A percentile compares a stretch with the other conserved stretches of the same genome.
Evolutionary conservation across 2,113 vertebrate genomes (phyloP).

Genomic region (Dinomys branickii): DNA sequence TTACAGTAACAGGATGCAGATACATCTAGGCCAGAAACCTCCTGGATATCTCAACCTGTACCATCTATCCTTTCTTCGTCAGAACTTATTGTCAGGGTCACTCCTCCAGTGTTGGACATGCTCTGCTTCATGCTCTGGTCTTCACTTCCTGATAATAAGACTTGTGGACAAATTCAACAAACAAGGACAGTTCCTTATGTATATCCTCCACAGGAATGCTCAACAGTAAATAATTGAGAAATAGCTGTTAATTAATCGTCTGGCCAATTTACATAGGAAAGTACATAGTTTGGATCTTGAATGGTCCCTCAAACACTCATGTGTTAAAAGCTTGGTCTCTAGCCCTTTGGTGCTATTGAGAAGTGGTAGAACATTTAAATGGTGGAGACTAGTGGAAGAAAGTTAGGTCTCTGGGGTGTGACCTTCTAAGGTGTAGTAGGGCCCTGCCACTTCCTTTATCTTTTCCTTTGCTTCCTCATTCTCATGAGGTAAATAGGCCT

Average conservation of each 20-base stretch:
- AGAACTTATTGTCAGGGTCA: neutral
- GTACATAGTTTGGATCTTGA: neutral
- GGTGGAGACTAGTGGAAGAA: neutral
- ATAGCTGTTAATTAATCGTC: neutral
- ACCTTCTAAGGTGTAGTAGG: neutral
- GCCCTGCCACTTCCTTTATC: neutral
- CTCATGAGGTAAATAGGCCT: neutral
- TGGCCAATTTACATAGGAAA: neutral
- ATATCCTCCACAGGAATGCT: neutral
- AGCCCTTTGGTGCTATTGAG: neutral
- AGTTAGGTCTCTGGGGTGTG: neutral
- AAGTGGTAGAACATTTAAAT: neutral
- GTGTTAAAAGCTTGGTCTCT: neutral
- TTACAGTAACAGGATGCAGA: neutral
- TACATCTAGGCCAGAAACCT: neutral
- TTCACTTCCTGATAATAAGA: neutral
- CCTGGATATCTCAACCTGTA: neutral
- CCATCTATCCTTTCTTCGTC: neutral
- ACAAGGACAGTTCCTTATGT: neutral
- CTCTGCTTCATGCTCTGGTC: neutral
- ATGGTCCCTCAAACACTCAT: neutral
- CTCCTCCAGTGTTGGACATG: neutral
- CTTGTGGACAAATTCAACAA: neutral
- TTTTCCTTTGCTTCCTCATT: neutral
- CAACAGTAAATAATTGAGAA: neutral